A percentile compares a stretch with the other conserved stretches of the same genome.
These are phyloP conservation scores for Liopterus haemorrhoidalis DNA, from an alignment of 2,888 invertebrate species.

Conservation along the genomic window DNA sequence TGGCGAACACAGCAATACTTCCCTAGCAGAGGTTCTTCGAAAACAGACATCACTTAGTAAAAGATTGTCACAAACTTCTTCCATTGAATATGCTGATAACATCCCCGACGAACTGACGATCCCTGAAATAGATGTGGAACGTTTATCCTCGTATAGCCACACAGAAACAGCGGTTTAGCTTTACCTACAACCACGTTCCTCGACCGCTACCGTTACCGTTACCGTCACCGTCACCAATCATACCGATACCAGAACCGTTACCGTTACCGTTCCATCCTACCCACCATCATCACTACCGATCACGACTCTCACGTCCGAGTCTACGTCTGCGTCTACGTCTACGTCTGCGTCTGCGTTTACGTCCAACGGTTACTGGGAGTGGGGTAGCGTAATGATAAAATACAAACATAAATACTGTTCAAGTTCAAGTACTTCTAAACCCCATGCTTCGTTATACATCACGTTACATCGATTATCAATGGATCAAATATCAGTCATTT, in stretches of 20 bases:
- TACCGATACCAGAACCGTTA: too few species aligned
- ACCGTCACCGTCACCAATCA: slow-evolving; percentile 18
- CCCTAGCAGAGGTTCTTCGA: slow-evolving; percentile 87
- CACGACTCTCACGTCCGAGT: slow-evolving; percentile 22
- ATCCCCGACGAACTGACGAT: slow-evolving; percentile 82
- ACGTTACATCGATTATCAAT: not conserved
- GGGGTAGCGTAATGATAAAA: slow-evolving; percentile 1
- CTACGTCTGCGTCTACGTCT: slow-evolving; percentile 29
- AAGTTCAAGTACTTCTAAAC: too few species aligned
- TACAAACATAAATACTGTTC: slow-evolving; percentile 1
- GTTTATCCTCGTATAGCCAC: slow-evolving; percentile 87
- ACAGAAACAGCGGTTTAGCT: slow-evolving; percentile 88
- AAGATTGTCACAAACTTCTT: slow-evolving; percentile 85
- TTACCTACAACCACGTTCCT: slow-evolving; percentile 29
- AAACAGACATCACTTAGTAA: slow-evolving; percentile 90
- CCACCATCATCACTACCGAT: slow-evolving; percentile 19
- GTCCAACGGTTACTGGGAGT: too few species aligned
- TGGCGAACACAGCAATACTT: slow-evolving; percentile 87
- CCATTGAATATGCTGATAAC: slow-evolving; percentile 87
- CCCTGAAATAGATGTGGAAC: slow-evolving; percentile 88
- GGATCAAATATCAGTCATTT: slow-evolving; percentile 1
- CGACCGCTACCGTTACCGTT: slow-evolving; percentile 20
- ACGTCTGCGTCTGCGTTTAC: slow-evolving; percentile 16
- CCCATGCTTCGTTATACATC: not conserved
- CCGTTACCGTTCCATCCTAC: slow-evolving; percentile 29